Conservation (phyloP, 2,797 vertebrate genomes). For the Lacerta agilis region DNA sequence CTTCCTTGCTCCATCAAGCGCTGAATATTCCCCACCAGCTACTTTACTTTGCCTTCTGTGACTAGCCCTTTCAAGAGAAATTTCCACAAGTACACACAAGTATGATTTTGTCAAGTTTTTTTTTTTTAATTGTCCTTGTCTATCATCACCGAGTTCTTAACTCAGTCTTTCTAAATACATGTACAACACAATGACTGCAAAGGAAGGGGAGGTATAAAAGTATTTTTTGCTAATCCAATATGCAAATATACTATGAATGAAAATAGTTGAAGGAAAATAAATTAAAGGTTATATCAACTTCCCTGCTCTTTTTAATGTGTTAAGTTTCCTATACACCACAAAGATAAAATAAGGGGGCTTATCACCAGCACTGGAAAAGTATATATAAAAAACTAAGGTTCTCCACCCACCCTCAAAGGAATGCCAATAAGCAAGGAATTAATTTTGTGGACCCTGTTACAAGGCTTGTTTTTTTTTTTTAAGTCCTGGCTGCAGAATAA, state of each 20-base stretch:
- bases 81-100: slow-evolving; percentile 60
- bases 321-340: slow-evolving; percentile 43
- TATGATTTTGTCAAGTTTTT: slow-evolving; percentile 55
- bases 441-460: not conserved
- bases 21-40: not conserved
- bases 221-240: slow-evolving; percentile 64
- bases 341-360: slow-evolving; percentile 58
- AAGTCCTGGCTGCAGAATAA: not conserved
- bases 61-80: not conserved
- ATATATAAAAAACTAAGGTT: slow-evolving; percentile 28
- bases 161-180: slow-evolving; percentile 70
- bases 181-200: slow-evolving; percentile 63
- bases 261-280: slow-evolving; percentile 77
- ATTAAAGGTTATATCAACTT: slow-evolving; percentile 73
- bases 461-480: slow-evolving; percentile 11
- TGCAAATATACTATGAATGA: slow-evolving; percentile 62
- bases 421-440: slow-evolving; percentile 15
- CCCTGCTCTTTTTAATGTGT: slow-evolving; percentile 63
- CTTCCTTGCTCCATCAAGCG: not conserved
- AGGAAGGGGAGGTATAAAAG: slow-evolving; percentile 48
- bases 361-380: slow-evolving; percentile 58
- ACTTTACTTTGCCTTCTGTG: not conserved
- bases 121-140: slow-evolving; percentile 47
- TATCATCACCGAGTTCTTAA: slow-evolving; percentile 70
- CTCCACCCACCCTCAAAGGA: slow-evolving; percentile 30